Evolutionary conservation across 1,140 invertebrate genomes (phyloP).

Genomic region (Grapholita molesta): DNA sequence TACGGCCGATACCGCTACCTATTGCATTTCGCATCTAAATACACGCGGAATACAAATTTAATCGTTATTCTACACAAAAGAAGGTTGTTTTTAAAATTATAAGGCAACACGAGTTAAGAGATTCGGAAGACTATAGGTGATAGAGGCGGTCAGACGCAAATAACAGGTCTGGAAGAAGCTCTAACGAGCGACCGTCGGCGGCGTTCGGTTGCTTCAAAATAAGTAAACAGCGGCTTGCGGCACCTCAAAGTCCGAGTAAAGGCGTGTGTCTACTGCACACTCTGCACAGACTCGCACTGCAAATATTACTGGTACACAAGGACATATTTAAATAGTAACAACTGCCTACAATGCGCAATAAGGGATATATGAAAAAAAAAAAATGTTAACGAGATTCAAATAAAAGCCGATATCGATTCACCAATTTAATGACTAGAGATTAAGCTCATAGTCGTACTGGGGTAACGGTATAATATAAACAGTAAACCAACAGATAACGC

Average conservation of each 20-base stretch:
- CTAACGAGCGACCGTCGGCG: conserved; percentile 31
- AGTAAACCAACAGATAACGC: too few species aligned
- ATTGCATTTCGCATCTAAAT: background rate
- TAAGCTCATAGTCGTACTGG: too few species aligned
- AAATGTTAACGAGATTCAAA: too few species aligned
- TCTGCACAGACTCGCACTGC: background rate
- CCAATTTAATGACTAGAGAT: too few species aligned
- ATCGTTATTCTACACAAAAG: background rate
- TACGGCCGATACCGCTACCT: background rate
- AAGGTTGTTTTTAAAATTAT: background rate
- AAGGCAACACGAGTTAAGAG: background rate
- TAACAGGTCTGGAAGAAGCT: conserved; percentile 44
- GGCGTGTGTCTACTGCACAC: background rate
- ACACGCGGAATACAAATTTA: background rate
- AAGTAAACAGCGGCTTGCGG: conserved; percentile 7
- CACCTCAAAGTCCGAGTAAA: background rate
- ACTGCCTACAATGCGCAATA: too few species aligned
- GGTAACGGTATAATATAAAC: too few species aligned
- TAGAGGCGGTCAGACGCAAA: conserved; percentile 39
- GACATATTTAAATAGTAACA: background rate
- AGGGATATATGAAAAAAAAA: too few species aligned
- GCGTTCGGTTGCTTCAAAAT: conserved; percentile 18
- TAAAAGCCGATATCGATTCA: too few species aligned
- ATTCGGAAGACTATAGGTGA: conserved; percentile 10
- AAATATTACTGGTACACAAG: background rate